Evolutionary conservation across 2,797 vertebrate species (phyloP).

Genomic region (Chromis chromis): DNA sequence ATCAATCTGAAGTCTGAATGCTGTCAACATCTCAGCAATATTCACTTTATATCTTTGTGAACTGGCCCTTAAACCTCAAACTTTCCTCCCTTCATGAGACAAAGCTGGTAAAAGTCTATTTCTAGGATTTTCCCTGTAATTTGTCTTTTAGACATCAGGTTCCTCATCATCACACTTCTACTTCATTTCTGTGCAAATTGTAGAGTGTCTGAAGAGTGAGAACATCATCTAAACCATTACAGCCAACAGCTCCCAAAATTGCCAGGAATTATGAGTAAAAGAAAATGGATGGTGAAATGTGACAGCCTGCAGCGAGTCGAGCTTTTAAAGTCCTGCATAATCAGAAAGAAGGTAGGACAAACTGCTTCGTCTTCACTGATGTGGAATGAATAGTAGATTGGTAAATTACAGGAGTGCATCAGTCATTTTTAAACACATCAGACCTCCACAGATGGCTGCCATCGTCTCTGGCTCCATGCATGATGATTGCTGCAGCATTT

Average conservation of each 20-base stretch:
- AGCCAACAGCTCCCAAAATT: not conserved
- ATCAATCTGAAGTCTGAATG: no score
- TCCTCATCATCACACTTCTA: no score
- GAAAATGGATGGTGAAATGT: not conserved
- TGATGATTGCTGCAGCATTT: no score
- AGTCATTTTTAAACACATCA: not conserved
- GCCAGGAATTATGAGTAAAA: not conserved
- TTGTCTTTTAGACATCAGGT: no score
- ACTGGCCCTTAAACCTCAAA: no score
- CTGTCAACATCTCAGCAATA: no score
- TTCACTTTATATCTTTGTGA: no score
- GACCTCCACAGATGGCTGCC: not conserved
- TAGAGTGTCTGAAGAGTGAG: not conserved
- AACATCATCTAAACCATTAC: not conserved
- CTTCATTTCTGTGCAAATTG: no score
- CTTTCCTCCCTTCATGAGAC: no score
- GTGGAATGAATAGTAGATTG: not conserved
- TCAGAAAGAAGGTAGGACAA: constrained; percentile 13
- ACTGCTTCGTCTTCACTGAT: constrained; percentile 11
- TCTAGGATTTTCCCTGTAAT: no score
- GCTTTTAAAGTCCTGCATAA: constrained; percentile 22
- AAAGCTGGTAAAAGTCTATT: no score
- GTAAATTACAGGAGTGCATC: not conserved
- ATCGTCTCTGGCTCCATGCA: not conserved
- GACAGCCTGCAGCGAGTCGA: constrained; percentile 10